phyloP scores from a whole-genome alignment of 2,797 vertebrate species.

The Leucoraja ocellata region DNA sequence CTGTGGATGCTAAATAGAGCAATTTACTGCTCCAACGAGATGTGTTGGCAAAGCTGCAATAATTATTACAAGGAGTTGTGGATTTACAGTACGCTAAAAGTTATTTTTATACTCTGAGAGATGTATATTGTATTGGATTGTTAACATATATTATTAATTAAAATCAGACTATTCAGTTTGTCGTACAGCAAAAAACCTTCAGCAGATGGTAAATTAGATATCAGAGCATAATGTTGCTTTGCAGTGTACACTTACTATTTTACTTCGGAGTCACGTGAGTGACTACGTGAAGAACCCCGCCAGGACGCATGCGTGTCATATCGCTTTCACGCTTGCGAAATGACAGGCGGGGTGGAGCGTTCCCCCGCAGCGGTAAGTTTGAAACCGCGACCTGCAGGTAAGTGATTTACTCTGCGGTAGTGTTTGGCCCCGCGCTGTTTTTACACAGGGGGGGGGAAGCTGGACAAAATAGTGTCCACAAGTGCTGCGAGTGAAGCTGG shows the following conservation, averaged over 20 bases:
- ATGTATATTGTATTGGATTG: no score
- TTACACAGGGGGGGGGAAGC: no score
- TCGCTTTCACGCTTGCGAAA: no score
- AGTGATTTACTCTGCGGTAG: no score
- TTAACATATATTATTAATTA: neutral
- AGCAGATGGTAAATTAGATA: neutral
- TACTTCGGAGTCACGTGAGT: neutral
- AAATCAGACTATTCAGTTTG: neutral
- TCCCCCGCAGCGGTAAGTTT: no score
- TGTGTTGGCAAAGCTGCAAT: constrained; percentile 21
- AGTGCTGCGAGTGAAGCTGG: no score
- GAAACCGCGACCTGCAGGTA: no score
- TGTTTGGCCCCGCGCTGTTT: no score
- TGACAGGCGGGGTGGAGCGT: no score
- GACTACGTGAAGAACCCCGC: no score
- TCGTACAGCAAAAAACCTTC: neutral
- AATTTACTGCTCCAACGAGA: neutral
- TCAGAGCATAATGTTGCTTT: constrained; percentile 6
- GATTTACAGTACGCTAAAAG: neutral
- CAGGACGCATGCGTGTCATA: no score
- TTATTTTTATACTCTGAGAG: constrained; percentile 9
- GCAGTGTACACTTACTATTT: neutral
- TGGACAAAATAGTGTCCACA: no score
- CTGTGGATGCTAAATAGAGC: neutral
- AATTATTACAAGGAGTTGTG: neutral